These are phyloP conservation scores for Ophonus ardosiacus DNA, from an alignment of 2,888 invertebrate species.

Conservation along the genomic window DNA sequence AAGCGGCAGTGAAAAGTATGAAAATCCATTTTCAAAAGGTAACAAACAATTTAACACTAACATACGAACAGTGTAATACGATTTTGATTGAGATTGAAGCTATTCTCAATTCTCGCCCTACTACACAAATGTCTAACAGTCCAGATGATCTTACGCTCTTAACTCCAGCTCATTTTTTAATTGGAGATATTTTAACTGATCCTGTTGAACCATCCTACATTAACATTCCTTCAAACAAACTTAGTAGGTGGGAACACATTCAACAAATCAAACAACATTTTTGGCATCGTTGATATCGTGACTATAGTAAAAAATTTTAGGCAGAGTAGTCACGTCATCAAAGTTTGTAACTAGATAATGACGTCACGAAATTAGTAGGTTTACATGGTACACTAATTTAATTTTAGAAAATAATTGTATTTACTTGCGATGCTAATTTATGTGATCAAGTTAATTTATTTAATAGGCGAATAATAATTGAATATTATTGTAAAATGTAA, in stretches of 20 bases:
- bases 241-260: slow-evolving; percentile 6
- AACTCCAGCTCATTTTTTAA: background rate
- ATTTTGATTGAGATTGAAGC: background rate
- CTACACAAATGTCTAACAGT: background rate
- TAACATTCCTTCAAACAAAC: background rate
- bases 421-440: no score
- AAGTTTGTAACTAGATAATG: no score
- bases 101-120: background rate
- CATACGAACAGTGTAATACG: background rate
- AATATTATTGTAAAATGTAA: no score
- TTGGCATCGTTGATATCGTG: slow-evolving; percentile 37
- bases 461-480: no score
- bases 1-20: background rate
- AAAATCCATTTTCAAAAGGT: background rate
- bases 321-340: no score
- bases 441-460: no score
- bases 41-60: background rate
- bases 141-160: background rate
- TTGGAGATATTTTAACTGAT: background rate
- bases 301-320: no score
- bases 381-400: no score
- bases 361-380: no score
- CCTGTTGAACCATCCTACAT: background rate
- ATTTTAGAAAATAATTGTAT: no score
- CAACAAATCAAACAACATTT: slow-evolving; percentile 45